phyloP scores from a whole-genome alignment of 2,888 invertebrate species.

The Chydorus sphaericus region DNA sequence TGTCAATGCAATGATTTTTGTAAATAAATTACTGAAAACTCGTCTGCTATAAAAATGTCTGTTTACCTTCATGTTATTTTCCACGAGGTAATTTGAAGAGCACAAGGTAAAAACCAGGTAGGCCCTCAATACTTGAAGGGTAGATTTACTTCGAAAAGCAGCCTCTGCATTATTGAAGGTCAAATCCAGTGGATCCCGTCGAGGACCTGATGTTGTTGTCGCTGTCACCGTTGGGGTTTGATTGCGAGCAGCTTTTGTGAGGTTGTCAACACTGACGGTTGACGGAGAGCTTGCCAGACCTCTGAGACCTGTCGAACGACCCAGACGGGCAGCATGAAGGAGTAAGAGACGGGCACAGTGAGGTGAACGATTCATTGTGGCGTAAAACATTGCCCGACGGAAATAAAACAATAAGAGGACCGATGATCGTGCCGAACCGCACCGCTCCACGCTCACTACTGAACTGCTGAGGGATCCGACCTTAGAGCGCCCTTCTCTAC shows the following conservation, averaged over 20 bases:
- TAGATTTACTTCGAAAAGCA: slow-evolving; percentile 91
- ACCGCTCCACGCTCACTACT: too few species aligned
- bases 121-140: slow-evolving; percentile 75
- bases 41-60: too few species aligned
- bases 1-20: slow-evolving; percentile 30
- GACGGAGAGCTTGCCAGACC: not conserved
- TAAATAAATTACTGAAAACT: too few species aligned
- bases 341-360: not conserved
- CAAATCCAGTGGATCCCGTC: slow-evolving; percentile 58
- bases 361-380: not conserved
- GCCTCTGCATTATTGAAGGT: slow-evolving; percentile 75
- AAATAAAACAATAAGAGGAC: too few species aligned
- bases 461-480: too few species aligned
- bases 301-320: not conserved
- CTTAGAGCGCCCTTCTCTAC: too few species aligned
- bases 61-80: slow-evolving; percentile 80
- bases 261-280: not conserved
- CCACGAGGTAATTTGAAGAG: slow-evolving; percentile 70
- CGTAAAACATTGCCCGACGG: too few species aligned
- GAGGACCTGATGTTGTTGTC: slow-evolving; percentile 13
- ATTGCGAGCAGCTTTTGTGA: not conserved
- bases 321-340: not conserved
- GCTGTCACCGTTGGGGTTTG: slow-evolving; percentile 14
- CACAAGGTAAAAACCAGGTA: slow-evolving; percentile 85
- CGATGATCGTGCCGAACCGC: too few species aligned